Base-by-base conservation (phyloP, 1,140 invertebrate species). In the Solenopsis invicta region DNA sequence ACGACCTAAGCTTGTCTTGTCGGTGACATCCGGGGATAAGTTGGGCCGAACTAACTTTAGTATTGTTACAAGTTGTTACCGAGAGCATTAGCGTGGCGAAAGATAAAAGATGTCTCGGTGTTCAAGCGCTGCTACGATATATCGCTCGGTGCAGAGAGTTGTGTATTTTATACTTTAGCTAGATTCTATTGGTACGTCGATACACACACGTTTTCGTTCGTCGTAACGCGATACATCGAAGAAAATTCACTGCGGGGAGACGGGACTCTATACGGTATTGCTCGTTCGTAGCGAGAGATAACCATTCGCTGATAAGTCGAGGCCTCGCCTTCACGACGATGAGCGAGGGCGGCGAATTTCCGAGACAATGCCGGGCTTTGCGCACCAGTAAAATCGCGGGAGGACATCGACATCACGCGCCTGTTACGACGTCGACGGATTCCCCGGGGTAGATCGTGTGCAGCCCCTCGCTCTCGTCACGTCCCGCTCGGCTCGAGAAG, bases 351-450 rank as follows among this genome's bases (percentile, higher is more conserved):
- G 76, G 37, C 12, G 37, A 52, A 34, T 56, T 72, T 50, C 34
- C 18, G 18, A 77, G 71, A 87, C 29, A 81, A 87, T 78, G 62
- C 24, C 50, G 34, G 72, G 48, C 59, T 86, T 78, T 71, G 66
- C 37, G 12, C 18, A n/a, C 13, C 41, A 29, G 37, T 12, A 16
- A 86, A 72, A 48, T 41, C 48, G 50, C 18, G 52, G 86, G 61
- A 56, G 62, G 61, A 84, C 54, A 56, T 77, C 59, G 48, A 87
- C 59, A 69, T 54, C 66, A 45, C 45, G 62, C 45, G 62, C 41
- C 85, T 87, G 67, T 88, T 88, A 85, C 80, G 72, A 74, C 34
- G n/a, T 78, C 45, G 52, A 54, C n/a, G 59, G 54, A 75, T 81
- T 72, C 52, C 66, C 45, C 56, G 37, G 50, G 45, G 54, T 34